phyloP scores from a whole-genome alignment of 2,888 invertebrate species.

The Oxyteleia sp. region DNA sequence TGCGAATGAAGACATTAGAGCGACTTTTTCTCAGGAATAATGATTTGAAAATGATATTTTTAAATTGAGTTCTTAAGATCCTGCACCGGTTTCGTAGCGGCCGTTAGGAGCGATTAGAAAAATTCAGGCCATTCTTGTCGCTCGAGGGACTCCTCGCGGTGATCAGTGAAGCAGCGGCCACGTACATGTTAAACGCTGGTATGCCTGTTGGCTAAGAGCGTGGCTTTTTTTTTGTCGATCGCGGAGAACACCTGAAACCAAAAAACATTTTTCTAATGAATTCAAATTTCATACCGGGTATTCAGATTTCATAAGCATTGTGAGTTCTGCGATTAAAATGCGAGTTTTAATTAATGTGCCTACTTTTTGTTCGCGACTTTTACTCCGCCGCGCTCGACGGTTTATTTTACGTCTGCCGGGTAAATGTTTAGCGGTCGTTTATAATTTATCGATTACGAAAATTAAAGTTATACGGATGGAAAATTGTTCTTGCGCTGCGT shows the following conservation, averaged over 20 bases:
- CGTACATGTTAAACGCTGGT: conserved; percentile 26
- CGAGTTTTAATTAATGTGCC: conserved; percentile 40
- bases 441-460: not conserved
- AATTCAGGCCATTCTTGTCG: conserved; percentile 72
- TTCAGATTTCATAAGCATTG: conserved; percentile 27
- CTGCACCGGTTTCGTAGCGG: conserved; percentile 50
- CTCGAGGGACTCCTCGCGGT: conserved; percentile 68
- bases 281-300: conserved; percentile 37
- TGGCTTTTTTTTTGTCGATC: too few species aligned
- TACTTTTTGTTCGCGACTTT: conserved; percentile 41
- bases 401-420: not conserved
- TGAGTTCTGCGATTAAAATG: conserved; percentile 5
- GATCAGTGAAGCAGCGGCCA: conserved; percentile 35
- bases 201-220: conserved; percentile 27
- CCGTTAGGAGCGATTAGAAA: conserved; percentile 67
- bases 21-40: conserved; percentile 1
- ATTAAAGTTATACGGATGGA: too few species aligned
- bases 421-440: not conserved
- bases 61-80: conserved; percentile 51
- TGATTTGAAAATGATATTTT: conserved; percentile 42
- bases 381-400: not conserved
- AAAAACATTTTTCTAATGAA: conserved; percentile 37
- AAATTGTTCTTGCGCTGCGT: too few species aligned
- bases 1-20: conserved; percentile 31
- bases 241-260: too few species aligned